Base-by-base conservation (phyloP, 1,140 invertebrate genomes). In the Apis cerana region DNA sequence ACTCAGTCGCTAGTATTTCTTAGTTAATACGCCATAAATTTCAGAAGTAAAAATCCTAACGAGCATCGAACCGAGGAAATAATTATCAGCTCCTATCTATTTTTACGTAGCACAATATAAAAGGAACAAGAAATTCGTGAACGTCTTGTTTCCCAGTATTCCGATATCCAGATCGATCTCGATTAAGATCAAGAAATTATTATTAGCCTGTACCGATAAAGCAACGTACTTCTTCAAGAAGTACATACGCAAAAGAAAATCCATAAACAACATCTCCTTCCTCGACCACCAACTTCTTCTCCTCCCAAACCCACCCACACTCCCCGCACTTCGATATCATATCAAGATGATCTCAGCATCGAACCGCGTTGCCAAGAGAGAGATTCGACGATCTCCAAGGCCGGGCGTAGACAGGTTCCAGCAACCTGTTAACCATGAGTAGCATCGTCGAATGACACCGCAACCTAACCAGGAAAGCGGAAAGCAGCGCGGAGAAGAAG, bases 371-470 rank as follows among this genome's bases (percentile, higher is more conserved):
- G n/a, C 17, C 48, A 48, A 52, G 54, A 75, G 27, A 75, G 27
- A 65, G 67, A 78, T 62, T 56, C n/a, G 48, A n/a, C 67, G 59
- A 70, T 33, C 2, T 33, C 70, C 33, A 58, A 69, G 67, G 68
- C 15, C 33, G 33, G 5, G 17, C 67, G 62, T 56, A 23, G 75
- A 69, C 83, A 84, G 79, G 79, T 82, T 81, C 15, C 43, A 54
- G 9, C 52, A 85, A 85, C 83, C 75, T 85, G 83, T 61, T 75
- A 70, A 77, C 58, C 58, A n/a, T 61, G 48, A 78, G 50, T 7
- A 74, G 61, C 8, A 77, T 70, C 68, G 56, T 72, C 27, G 15
- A 70, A 43, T 23, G 61, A 70, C 79, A 64, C 52, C 12, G n/a
- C 21, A 27, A 27, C 9, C 48, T 15, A 27, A 27, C 9, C 48